Base-by-base conservation (phyloP, 2,797 vertebrate species). In the Alca torda region DNA sequence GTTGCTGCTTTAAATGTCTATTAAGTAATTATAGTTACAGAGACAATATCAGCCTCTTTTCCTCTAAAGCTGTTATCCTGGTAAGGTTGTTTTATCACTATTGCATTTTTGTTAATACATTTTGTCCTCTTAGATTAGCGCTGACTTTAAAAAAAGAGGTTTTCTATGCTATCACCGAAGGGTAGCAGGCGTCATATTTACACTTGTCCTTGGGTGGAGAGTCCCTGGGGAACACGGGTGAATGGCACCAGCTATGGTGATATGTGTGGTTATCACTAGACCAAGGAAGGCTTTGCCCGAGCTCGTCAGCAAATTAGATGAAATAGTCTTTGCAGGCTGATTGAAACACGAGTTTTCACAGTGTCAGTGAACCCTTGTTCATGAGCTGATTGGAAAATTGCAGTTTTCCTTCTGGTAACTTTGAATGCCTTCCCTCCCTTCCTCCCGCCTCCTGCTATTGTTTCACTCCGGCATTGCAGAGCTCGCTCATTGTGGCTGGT, bases 371-470 rank as follows among this genome's bases (percentile, higher is more conserved):
- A 81, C 41, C 33, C 33, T 73, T 0, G 0, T 56, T 63, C 1
- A 0, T 92, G 87, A 91, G 69, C 61, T 86, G 73, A 75, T 59
- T 94, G 54, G 79, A 90, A 94, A 87, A 95, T 61, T 68, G 76
- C 50, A 14, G 10, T 86, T 93, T 94, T 94, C 65, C 33, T 89
- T 84, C 60, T 61, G 56, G 57, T 57, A 80, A 57, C 33, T 85
- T 73, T 75, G 33, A 72, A 86, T n/a, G 41, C 60, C 8, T 80
- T 78, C 45, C 41, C 35, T 92, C 41, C 60, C 37, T 73, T 73
- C 56, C 26, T 83, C 21, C 61, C 13, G 4, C 45, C 45, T n/a
- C 46, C 33, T 88, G 31, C 70, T 82, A 23, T 82, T 87, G 87
- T 92, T 87, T 79, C 21, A 16, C 24, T 61, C 13, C 4, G 2